A percentile compares a stretch with the other conserved stretches of the same genome.
Conservation (phyloP, 2,113 vertebrate genomes). For the Ovis aries region ARS-UI_Ramb_v3.0 NC_056055.1:143049501-143050000, state of each 20-base stretch:
- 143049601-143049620: neutral
- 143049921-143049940: neutral
- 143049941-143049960: neutral
- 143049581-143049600: neutral
- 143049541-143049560: neutral
- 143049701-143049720: neutral
- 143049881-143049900: neutral
- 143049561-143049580: neutral
- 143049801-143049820: neutral
- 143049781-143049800: neutral
- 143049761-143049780: neutral
- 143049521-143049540: neutral
- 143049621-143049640: neutral
- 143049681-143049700: neutral
- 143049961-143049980: neutral
- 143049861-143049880: neutral
- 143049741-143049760: neutral
- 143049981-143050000: constrained; percentile 7
- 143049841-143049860: neutral
- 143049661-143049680: neutral
- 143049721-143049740: neutral
- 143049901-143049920: neutral
- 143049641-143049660: neutral
- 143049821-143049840: neutral
- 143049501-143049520: neutral